Evolutionary conservation across 2,888 invertebrate genomes (phyloP), one percentile per base, ranked within the genome.

Genomic region (Aromia moschata): DNA sequence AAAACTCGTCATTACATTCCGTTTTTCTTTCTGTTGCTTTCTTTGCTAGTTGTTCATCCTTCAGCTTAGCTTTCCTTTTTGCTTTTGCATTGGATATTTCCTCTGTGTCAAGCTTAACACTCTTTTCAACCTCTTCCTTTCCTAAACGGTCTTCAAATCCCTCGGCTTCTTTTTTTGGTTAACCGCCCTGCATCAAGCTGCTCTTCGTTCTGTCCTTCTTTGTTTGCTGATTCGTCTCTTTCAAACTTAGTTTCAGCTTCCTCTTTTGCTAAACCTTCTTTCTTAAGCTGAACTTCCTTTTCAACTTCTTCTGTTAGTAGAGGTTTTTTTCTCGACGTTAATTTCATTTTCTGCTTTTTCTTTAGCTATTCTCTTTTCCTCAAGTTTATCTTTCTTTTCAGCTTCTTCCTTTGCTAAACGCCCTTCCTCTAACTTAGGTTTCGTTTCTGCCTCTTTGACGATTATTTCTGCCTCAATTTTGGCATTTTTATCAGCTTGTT

Each of bases 301-400:
- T 65, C 36, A 12, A 30, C 4, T 7, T 25, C 25, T 25, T 7
- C 7, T 25, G 25, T 7, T 5, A 25, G 4, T 7, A 3, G 25
- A 51, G 45, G 60, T 61, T 25, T 25, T 7, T 25, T 25, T 25
- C 7, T 25, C 25, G 7, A 25, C 4, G 3, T 25, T 25, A 25
- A 25, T 25, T 25, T 25, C 12, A 10, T 14, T 56, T 2, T 38
- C 12, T 12, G 14, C 38, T 15, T 10, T 4, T 25, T 33, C 38
- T 77, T 77, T 60, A 62, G 73, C 44, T 65, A 63, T 55, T 33
- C 41, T 37, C 37, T 64, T 62, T 17, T 20, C 52, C 54, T 62
- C 54, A 18, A 60, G 60, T 46, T 68, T 70, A n/a, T 64, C 56
- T 55, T 63, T 58, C 20, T 64, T 58, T 15, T 60, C 56, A 15